Evolutionary conservation across 2,888 invertebrate species (phyloP).

Genomic region (Mythimna pallens): DNA sequence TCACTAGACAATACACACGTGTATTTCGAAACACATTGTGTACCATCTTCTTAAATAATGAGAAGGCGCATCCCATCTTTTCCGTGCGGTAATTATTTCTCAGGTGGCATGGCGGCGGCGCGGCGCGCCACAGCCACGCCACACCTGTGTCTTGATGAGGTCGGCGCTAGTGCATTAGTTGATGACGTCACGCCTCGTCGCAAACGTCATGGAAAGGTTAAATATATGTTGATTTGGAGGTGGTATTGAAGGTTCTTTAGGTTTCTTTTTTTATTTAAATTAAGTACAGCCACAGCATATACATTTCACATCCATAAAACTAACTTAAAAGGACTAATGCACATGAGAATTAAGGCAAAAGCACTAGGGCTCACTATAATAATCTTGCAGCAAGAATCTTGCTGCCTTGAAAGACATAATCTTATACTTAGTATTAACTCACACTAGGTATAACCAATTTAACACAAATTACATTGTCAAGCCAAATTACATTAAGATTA

Average conservation of each 20-base stretch:
- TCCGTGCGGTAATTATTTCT: constrained; percentile 83
- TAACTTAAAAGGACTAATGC: too few species aligned
- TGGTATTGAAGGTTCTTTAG: not conserved
- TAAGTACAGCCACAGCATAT: too few species aligned
- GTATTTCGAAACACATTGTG: constrained; percentile 72
- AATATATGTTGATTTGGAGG: constrained; percentile 16
- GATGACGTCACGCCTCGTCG: constrained; percentile 82
- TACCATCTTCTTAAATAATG: constrained; percentile 82
- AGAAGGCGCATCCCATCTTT: constrained; percentile 82
- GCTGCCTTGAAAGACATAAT: too few species aligned
- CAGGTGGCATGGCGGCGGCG: constrained; percentile 64
- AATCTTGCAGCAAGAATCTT: too few species aligned
- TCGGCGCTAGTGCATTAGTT: constrained; percentile 86
- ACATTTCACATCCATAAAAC: too few species aligned
- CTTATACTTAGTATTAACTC: too few species aligned
- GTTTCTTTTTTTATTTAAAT: not conserved
- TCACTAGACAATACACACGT: constrained; percentile 67
- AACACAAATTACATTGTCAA: too few species aligned
- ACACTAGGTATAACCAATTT: too few species aligned
- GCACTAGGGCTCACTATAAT: too few species aligned
- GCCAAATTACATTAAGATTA: too few species aligned
- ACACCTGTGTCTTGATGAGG: constrained; percentile 78
- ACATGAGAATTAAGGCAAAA: too few species aligned
- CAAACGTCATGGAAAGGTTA: constrained; percentile 49
- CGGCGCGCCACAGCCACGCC: constrained; percentile 47